These are phyloP conservation scores for Ianthella basta DNA, from an alignment of 37 sponge, comb jelly and placozoan species.

Conservation along the genomic window DNA sequence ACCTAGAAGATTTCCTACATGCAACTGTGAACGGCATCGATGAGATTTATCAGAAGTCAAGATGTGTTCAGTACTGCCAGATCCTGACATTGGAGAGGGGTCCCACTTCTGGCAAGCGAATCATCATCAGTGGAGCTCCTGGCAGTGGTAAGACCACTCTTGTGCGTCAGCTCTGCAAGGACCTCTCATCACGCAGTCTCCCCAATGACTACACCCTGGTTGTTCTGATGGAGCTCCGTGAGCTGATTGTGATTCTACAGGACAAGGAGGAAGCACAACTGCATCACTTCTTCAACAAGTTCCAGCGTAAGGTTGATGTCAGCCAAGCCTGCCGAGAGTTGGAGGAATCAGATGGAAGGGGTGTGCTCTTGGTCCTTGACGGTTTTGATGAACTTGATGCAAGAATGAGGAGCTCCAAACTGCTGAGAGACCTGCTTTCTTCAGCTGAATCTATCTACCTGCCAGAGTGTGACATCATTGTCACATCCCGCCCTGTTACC, in stretches of 20 bases:
- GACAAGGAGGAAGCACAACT: slow-evolving; percentile 2
- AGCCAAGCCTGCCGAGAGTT: no score
- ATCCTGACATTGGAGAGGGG: background rate
- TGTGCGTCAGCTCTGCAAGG: slow-evolving; percentile 6
- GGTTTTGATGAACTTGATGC: slow-evolving; percentile 9
- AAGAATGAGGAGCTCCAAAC: background rate
- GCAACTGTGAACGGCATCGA: background rate
- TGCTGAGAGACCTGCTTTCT: background rate
- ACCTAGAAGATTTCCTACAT: slow-evolving; percentile 2
- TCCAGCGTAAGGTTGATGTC: no score
- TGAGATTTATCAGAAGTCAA: background rate
- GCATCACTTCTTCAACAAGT: background rate
- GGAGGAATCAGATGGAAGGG: no score
- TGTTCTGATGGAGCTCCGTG: slow-evolving; percentile 21
- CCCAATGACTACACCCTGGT: background rate
- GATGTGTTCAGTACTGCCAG: background rate
- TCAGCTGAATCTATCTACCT: background rate
- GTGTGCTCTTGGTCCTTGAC: background rate
- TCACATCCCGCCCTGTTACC: slow-evolving; percentile 26
- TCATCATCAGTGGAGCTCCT: slow-evolving; percentile 21
- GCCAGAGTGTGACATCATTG: slow-evolving; percentile 15
- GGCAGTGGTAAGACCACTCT: slow-evolving; percentile 26
- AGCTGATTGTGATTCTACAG: background rate
- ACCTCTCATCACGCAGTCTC: background rate
- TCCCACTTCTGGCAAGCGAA: slow-evolving; percentile 5